phyloP scores from a whole-genome alignment of 2,113 vertebrate species.

The Fregata magnificens region DNA sequence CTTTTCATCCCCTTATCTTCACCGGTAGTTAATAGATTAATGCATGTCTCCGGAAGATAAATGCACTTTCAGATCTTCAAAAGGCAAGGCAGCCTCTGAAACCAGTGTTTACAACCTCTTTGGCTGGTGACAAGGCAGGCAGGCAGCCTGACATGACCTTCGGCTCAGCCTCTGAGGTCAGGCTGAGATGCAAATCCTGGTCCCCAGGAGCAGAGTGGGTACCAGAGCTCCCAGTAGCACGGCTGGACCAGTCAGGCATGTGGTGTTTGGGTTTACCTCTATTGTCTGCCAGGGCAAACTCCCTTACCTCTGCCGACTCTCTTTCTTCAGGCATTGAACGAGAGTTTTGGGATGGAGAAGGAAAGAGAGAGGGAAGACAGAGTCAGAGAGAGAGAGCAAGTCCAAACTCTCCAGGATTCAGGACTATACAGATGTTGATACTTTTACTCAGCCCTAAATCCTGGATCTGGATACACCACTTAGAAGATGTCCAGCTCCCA shows the following conservation, averaged over 20 bases:
- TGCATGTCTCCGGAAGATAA: conserved; percentile 48
- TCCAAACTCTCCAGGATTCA: background rate
- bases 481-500: background rate
- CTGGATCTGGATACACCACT: background rate
- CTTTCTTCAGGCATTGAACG: background rate
- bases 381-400: background rate
- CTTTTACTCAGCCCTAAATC: background rate
- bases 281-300: background rate
- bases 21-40: conserved; percentile 31
- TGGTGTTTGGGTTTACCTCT: background rate
- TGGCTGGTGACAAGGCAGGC: background rate
- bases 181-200: background rate
- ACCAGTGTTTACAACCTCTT: background rate
- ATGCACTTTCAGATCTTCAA: conserved; percentile 48
- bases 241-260: background rate
- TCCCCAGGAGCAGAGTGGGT: background rate
- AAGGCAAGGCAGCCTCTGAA: conserved; percentile 31
- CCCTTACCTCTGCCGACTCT: background rate
- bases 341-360: background rate
- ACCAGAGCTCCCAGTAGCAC: background rate
- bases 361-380: background rate
- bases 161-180: background rate
- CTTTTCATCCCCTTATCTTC: conserved; percentile 42
- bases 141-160: background rate
- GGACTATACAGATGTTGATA: rapidly evolving